Evolutionary conservation across 1,140 invertebrate species (phyloP), one percentile per base, ranked within the genome.

Genomic region (Zaprionus camerounensis): DNA sequence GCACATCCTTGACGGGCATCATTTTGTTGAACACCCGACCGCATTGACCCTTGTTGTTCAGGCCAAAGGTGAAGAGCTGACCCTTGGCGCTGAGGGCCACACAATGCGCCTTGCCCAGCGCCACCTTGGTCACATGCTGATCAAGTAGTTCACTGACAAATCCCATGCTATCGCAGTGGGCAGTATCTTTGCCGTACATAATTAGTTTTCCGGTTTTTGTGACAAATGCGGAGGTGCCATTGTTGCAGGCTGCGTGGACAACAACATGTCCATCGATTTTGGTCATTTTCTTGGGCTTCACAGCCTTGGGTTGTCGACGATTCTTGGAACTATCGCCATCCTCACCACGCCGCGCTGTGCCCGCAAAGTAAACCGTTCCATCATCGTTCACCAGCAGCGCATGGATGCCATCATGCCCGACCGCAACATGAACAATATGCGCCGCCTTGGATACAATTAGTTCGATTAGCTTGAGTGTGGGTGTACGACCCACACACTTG

Each of bases 41-140:
- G 94, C 99, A 99, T 91, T 99, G 99, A 11, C 98, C 98, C 92
- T 99, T 98, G 91, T 99, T 99, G 93, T 99, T 99, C 63, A 99
- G 97, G 1, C 99, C 99, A 94, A 99, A 99, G 1, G 98, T 98
- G 92, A 97, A 99, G 1, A 99, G 95, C 78, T 97, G 96, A 0
- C 99, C 99, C 92, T 98, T 97, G 78, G 95, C 96, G 24, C 96
- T 98, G 7, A 99, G 93, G 0, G 95, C 97, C 2, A 98, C 96
- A 57, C 96, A 97, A 92, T 99, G 99, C 11, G 98, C 98, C 94
- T 99, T 99, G 12, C 99, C 99, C 56, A 99, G 94, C 0, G 97
- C 96, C 11, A 99, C 96, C 93, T 94, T 94, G 12, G 95, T 95
- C n/a, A 98, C 94, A 74, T 95, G 95, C 69, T 98, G 95, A 46